Conservation (phyloP, 2,797 vertebrate species). For the Chiroxiphia lanceolata region DNA sequence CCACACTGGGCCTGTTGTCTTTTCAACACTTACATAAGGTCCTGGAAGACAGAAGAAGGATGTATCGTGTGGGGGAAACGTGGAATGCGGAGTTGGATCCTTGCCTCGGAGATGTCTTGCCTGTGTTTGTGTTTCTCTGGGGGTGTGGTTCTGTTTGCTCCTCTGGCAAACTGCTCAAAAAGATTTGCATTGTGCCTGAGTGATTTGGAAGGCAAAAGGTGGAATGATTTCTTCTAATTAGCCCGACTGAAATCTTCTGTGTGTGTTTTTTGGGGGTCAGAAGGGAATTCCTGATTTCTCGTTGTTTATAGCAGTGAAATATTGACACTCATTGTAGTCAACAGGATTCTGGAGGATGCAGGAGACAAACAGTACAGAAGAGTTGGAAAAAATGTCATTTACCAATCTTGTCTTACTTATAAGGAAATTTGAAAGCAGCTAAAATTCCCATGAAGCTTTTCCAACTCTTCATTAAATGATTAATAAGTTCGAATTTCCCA, state of each 20-base stretch:
- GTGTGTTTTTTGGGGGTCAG: not conserved
- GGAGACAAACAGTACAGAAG: not conserved
- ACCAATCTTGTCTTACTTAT: not conserved
- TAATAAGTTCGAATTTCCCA: not conserved
- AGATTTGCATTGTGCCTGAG: not conserved
- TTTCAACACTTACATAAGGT: not conserved
- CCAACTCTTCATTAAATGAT: not conserved
- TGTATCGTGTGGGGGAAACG: not conserved
- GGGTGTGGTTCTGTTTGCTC: not conserved
- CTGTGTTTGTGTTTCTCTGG: not conserved
- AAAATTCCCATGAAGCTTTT: not conserved
- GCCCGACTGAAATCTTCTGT: not conserved
- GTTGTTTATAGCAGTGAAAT: not conserved
- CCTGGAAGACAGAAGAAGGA: not conserved
- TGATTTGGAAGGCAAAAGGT: not conserved
- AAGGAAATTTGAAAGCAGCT: not conserved
- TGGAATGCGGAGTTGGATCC: not conserved
- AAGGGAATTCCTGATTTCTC: not conserved
- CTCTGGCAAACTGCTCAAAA: not conserved
- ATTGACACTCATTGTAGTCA: accelerated
- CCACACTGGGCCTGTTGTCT: not conserved
- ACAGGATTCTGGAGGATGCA: not conserved
- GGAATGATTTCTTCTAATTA: not conserved
- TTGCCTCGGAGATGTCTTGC: not conserved
- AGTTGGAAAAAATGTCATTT: not conserved